phyloP scores from a whole-genome alignment of 1,140 invertebrate species.

The Neodiprion fabricii region DNA sequence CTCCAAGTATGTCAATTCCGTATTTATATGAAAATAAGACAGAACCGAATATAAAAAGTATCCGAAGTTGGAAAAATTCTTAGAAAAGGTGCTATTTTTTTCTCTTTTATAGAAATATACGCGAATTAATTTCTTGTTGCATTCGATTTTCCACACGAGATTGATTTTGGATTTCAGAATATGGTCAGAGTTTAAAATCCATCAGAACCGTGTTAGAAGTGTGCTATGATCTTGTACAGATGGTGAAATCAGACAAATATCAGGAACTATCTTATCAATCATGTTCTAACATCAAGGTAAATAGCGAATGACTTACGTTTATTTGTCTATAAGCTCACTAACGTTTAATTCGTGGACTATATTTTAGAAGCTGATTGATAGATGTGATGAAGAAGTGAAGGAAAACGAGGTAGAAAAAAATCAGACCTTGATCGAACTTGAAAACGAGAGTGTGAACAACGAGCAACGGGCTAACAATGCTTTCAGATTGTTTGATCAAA shows the following conservation, averaged over 20 bases:
- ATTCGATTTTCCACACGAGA: not conserved
- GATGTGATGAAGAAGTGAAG: constrained; percentile 23
- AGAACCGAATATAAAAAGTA: not conserved
- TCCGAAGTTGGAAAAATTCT: too few relatives aligned
- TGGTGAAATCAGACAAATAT: constrained; percentile 40
- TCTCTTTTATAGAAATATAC: too few relatives aligned
- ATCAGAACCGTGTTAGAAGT: constrained; percentile 37
- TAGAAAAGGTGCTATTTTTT: too few relatives aligned
- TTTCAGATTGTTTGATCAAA: constrained; percentile 42
- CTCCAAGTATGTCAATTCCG: constrained; percentile 28
- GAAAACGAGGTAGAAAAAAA: constrained; percentile 30
- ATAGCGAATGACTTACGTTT: not conserved
- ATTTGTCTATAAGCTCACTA: not conserved
- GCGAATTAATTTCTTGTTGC: too few relatives aligned
- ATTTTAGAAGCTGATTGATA: constrained; percentile 37
- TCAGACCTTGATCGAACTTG: constrained; percentile 28
- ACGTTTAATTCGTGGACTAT: constrained; percentile 12
- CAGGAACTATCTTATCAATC: not conserved
- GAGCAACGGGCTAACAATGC: constrained; percentile 31
- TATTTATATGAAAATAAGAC: not conserved
- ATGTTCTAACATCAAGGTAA: not conserved
- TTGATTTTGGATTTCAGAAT: constrained; percentile 24
- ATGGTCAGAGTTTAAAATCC: constrained; percentile 38
- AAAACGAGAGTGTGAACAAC: constrained; percentile 30
- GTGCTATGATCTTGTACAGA: constrained; percentile 42